Evolutionary conservation across 2,888 invertebrate species (phyloP), one percentile per base, ranked within the genome.

Genomic region (Acanthosepion lycidas): DNA sequence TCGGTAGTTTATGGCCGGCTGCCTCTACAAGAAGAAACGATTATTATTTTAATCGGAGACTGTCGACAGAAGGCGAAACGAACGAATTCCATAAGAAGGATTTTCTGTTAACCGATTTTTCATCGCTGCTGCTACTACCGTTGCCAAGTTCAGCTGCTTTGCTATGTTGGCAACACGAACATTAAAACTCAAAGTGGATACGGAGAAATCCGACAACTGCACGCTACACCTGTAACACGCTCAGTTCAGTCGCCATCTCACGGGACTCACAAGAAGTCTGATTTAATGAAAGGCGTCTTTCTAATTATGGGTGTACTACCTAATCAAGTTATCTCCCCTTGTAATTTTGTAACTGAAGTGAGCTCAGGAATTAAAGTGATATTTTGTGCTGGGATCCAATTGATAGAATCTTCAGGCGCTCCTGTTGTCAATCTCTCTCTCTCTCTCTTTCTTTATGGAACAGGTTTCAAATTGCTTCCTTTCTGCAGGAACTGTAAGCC

Each of bases 381-480:
- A 78, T 78, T 78, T 78, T 78, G n/a, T n/a, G n/a, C n/a, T 78
- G 78, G 78, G 78, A 78, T 78, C 78, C 78, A 78, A 78, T 78
- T 78, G 78, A 78, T 78, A n/a, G 15, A 78, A 78, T 78, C 78
- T 78, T 78, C 15, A 2, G 78, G n/a, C 78, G 78, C n/a, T 78
- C 12, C 33, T 12, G 33, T 18, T 78, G 78, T n/a, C 78, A 78
- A 78, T n/a, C 78, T 78, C 12, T 8, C n/a, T 9, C 42, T 3
- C 42, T 42, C 42, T 42, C 42, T 42, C 42, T 42, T 15, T 78
- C 12, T 78, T 78, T 5, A 15, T n/a, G 33, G n/a, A 78, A 78
- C 9, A 78, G n/a, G 18, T n/a, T n/a, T n/a, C 78, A 23, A 78
- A 78, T n/a, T n/a, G 78, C 15, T n/a, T 78, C n/a, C n/a, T 78